Conservation (phyloP, 2,888 invertebrate genomes). For the Blastobasis lacticolella region DNA sequence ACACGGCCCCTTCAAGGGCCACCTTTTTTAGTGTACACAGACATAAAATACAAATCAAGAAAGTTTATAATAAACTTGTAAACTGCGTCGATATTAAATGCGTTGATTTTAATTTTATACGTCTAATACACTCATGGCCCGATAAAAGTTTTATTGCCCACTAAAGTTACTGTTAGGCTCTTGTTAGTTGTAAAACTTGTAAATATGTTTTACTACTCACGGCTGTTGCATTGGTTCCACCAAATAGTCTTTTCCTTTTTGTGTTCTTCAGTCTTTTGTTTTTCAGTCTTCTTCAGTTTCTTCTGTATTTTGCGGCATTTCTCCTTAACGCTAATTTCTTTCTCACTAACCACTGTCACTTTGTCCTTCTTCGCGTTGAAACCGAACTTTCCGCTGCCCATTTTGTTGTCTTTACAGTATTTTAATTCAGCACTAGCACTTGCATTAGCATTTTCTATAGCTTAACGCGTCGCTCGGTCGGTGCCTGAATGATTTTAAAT, state of each 20-base stretch:
- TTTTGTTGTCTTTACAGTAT: slow-evolving; percentile 43
- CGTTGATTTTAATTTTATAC: background rate
- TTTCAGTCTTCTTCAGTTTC: slow-evolving; percentile 68
- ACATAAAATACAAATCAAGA: too few relatives aligned
- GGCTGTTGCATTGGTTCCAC: slow-evolving; percentile 68
- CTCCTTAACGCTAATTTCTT: slow-evolving; percentile 65
- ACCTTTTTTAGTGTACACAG: slow-evolving; percentile 16
- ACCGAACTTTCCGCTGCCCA: slow-evolving; percentile 66
- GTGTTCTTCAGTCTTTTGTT: slow-evolving; percentile 58
- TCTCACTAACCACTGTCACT: slow-evolving; percentile 40
- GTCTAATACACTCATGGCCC: background rate
- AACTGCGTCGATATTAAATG: background rate
- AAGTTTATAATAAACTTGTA: background rate
- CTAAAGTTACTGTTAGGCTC: too few relatives aligned
- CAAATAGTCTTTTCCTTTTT: slow-evolving; percentile 63
- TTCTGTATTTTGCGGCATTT: slow-evolving; percentile 63
- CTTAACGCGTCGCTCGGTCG: slow-evolving; percentile 30
- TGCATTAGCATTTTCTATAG: slow-evolving; percentile 34
- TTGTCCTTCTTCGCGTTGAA: slow-evolving; percentile 60
- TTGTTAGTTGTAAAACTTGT: background rate
- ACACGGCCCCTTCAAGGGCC: slow-evolving; percentile 60
- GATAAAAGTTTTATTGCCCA: too few relatives aligned
- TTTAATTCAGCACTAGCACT: slow-evolving; percentile 18
- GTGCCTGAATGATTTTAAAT: slow-evolving; percentile 34
- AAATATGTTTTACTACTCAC: slow-evolving; percentile 41